phyloP scores from a whole-genome alignment of 2,888 invertebrate species.

The Caenorhabditis sinica region DNA sequence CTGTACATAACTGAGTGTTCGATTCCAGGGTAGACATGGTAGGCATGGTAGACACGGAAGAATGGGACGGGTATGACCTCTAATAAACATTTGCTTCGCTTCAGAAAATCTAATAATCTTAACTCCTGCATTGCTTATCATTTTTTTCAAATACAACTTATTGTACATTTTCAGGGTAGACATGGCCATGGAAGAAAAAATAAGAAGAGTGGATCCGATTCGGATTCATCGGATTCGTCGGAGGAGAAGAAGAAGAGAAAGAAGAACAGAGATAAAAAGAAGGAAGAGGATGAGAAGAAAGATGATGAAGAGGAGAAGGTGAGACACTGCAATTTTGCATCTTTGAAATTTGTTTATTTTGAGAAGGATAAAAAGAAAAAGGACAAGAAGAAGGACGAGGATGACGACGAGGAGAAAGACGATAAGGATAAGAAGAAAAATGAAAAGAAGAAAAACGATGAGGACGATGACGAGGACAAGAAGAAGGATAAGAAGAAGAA shows the following conservation, averaged over 20 bases:
- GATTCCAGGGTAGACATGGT: not conserved
- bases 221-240: slow-evolving; percentile 41
- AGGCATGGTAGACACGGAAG: slow-evolving; percentile 13
- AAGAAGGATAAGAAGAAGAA: slow-evolving; percentile 27
- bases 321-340: not conserved
- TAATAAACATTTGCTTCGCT: slow-evolving; percentile 3
- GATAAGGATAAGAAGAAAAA: slow-evolving; percentile 29
- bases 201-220: slow-evolving; percentile 44
- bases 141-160: not conserved
- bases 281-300: slow-evolving; percentile 35
- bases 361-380: slow-evolving; percentile 27
- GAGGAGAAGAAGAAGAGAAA: slow-evolving; percentile 34
- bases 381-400: not conserved
- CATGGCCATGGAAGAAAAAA: slow-evolving; percentile 31
- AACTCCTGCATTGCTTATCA: not conserved
- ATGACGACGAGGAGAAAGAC: slow-evolving; percentile 16
- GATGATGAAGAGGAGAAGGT: slow-evolving; percentile 29
- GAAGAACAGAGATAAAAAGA: slow-evolving; percentile 27
- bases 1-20: not conserved
- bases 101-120: not conserved
- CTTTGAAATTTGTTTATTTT: not conserved
- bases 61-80: slow-evolving; percentile 13
- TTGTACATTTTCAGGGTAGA: slow-evolving; percentile 21
- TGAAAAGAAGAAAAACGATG: slow-evolving; percentile 17
- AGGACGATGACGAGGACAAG: slow-evolving; percentile 26